phyloP scores from a whole-genome alignment of 2,113 vertebrate species.

The Phylloscopus whistleri region DNA sequence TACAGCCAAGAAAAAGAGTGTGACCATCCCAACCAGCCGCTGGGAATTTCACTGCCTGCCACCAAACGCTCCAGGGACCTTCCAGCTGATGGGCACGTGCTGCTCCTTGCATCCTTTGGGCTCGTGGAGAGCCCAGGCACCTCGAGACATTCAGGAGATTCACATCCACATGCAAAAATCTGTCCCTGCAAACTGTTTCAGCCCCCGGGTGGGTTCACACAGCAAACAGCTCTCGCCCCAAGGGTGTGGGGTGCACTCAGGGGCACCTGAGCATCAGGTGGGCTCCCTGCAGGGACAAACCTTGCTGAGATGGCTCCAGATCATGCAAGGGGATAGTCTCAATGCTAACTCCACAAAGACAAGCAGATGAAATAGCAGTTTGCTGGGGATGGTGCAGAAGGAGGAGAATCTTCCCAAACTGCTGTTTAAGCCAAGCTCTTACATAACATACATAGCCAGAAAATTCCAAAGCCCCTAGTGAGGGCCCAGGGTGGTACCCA shows the following conservation, averaged over 20 bases:
- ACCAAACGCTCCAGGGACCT: not conserved
- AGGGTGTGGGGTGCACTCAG: not conserved
- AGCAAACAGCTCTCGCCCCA: not conserved
- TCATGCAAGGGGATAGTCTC: not conserved
- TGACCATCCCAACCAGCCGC: not conserved
- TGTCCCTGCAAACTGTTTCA: not conserved
- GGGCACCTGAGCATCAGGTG: not conserved
- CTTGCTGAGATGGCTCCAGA: not conserved
- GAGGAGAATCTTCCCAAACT: not conserved
- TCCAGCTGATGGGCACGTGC: not conserved
- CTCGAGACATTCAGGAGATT: not conserved
- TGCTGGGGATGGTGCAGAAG: not conserved
- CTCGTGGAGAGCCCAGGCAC: not conserved
- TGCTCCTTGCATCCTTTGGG: not conserved
- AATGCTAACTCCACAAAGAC: not conserved
- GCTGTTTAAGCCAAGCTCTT: not conserved
- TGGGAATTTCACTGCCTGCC: not conserved
- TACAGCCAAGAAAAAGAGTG: not conserved
- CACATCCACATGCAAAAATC: rapidly evolving
- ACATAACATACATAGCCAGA: not conserved
- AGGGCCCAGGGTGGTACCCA: not conserved
- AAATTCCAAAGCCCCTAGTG: not conserved
- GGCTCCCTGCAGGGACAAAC: not conserved
- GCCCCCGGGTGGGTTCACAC: not conserved
- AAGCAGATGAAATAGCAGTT: not conserved